A percentile compares a stretch with the other conserved stretches of the same genome.
phyloP scores from a whole-genome alignment of 92 coral and sea anemone species.

The Zoanthus solanderi region DNA sequence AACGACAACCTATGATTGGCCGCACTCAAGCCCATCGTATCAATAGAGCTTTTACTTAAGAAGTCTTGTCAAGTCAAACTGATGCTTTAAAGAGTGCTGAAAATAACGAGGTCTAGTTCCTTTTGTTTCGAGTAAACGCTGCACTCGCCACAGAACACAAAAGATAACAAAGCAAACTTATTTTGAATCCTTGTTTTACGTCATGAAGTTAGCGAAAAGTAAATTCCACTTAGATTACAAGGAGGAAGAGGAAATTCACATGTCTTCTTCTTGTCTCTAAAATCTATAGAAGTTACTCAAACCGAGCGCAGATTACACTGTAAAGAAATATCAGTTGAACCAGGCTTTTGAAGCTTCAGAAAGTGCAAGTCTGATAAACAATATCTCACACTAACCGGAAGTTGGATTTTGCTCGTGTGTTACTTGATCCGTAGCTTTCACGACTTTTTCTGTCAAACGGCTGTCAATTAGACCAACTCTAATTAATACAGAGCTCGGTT shows the following conservation, averaged over 20 bases:
- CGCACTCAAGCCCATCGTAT: slow-evolving; percentile 20
- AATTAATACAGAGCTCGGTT: slow-evolving; percentile 44
- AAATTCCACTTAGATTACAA: slow-evolving; percentile 5
- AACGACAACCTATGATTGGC: slow-evolving; percentile 10
- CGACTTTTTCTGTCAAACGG: slow-evolving; percentile 37
- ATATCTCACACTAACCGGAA: slow-evolving; percentile 37
- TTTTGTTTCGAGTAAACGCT: slow-evolving; percentile 33
- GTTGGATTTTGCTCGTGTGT: slow-evolving; percentile 26
- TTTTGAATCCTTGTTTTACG: slow-evolving; percentile 26
- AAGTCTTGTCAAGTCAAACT: slow-evolving; percentile 38
- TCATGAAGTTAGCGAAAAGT: slow-evolving; percentile 25
- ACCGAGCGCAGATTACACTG: not conserved
- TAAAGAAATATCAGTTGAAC: not conserved
- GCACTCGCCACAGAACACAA: slow-evolving; percentile 29
- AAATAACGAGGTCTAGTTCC: slow-evolving; percentile 14
- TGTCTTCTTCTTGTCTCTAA: not conserved
- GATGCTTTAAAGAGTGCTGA: slow-evolving; percentile 23
- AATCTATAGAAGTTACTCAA: not conserved
- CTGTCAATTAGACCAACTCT: slow-evolving; percentile 39
- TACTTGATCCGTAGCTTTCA: slow-evolving; percentile 44
- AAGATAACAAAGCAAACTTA: slow-evolving; percentile 15
- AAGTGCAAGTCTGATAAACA: not conserved
- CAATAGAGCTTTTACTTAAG: slow-evolving; percentile 30
- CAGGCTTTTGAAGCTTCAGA: slow-evolving; percentile 9
- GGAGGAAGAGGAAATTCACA: not conserved